A percentile compares a stretch with the other conserved stretches of the same genome.
These are phyloP conservation scores for Meiosimyza decipiens DNA, from an alignment of 2,888 invertebrate genomes.

Conservation along the genomic window DNA sequence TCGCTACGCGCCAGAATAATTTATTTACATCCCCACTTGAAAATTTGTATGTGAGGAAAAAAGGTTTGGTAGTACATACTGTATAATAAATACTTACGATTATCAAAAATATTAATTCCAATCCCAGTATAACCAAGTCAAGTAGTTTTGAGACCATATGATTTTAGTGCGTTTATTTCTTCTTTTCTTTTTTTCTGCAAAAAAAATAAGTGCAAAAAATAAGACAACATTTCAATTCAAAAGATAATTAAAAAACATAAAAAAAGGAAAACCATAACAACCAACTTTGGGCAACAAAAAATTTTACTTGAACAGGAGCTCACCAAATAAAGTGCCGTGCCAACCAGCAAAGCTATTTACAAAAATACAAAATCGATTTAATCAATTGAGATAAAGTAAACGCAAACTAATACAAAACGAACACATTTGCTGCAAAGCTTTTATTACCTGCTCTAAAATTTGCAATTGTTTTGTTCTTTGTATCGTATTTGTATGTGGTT, in stretches of 20 bases:
- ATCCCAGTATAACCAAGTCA: not conserved
- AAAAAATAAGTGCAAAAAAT: slow-evolving; percentile 2
- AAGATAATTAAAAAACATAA: not conserved
- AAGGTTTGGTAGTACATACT: not conserved
- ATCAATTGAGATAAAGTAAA: too few relatives aligned
- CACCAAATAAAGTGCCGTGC: not conserved
- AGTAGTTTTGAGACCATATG: too few relatives aligned
- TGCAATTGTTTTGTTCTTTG: not conserved
- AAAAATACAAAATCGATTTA: not conserved
- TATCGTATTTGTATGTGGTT: slow-evolving; percentile 39
- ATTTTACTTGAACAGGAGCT: not conserved
- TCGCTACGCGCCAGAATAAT: too few relatives aligned
- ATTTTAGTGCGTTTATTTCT: slow-evolving; percentile 13
- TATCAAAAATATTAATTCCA: slow-evolving; percentile 11
- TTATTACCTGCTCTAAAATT: too few relatives aligned
- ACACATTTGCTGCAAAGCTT: too few relatives aligned
- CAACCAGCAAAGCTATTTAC: not conserved
- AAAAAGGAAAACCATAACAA: not conserved
- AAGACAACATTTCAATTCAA: not conserved
- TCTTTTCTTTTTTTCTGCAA: slow-evolving; percentile 41
- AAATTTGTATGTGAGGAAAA: not conserved
- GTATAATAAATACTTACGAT: not conserved
- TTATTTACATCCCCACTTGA: too few relatives aligned
- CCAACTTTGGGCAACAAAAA: not conserved
- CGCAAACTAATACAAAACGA: too few relatives aligned